Percentiles rank a stretch among this genome's conserved stretches.
Evolutionary conservation across 2,113 vertebrate genomes (phyloP).

Genomic region (Lycocorax pyrrhopterus): DNA sequence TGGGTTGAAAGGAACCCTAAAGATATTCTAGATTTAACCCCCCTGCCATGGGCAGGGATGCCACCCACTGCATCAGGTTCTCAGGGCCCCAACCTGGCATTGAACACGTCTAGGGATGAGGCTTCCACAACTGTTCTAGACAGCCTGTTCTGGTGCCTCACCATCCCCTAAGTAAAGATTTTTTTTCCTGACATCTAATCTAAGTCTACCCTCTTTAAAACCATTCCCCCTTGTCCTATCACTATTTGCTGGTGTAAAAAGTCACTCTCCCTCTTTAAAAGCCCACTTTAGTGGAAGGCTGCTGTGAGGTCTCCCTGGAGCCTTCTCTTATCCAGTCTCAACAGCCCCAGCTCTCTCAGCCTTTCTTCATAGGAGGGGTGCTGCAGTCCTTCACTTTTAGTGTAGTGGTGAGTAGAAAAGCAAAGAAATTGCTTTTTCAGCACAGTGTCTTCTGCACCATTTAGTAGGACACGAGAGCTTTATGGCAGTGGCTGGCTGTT

Average conservation of each 20-base stretch:
- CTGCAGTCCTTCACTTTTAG: neutral
- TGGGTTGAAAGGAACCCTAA: neutral
- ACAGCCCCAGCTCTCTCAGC: neutral
- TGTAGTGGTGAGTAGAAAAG: neutral
- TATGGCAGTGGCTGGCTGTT: neutral
- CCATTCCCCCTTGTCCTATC: accelerated
- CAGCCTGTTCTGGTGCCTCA: neutral
- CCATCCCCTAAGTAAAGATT: neutral
- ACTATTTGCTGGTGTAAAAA: neutral
- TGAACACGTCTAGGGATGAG: neutral
- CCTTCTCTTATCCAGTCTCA: neutral
- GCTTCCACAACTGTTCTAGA: neutral
- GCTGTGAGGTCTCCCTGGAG: neutral
- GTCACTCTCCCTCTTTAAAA: neutral
- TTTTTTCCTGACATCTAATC: neutral
- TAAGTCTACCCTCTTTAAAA: neutral
- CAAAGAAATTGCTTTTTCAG: neutral
- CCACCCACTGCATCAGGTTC: too few species aligned
- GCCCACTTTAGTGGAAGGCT: neutral
- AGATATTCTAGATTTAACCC: neutral
- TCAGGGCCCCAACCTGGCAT: neutral
- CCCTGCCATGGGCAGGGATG: neutral
- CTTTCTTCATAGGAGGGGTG: neutral
- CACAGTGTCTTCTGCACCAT: neutral
- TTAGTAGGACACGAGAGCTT: neutral